Evolutionary conservation across 2,888 invertebrate species (phyloP), one percentile per base, ranked within the genome.

Genomic region (Cephonodes hylas): DNA sequence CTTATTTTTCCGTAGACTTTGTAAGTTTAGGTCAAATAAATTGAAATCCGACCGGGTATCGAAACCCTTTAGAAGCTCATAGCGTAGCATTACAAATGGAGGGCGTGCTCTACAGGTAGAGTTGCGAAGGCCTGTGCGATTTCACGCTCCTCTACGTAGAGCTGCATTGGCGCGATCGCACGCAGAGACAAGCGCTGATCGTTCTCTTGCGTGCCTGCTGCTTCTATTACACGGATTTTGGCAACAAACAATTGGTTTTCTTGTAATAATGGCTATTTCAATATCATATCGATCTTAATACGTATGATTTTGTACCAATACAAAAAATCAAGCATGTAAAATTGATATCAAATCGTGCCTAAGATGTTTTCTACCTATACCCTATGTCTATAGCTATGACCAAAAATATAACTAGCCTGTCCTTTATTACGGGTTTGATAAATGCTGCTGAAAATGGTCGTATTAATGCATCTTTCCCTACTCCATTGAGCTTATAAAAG

Each of bases 121-220:
- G 70, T 77, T 79, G 75, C 79, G 73, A 65, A 76, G 73, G 70
- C 72, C 74, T 65, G 67, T 69, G 70, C 72, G 74, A 81, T 81
- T 81, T 81, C 76, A 81, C 77, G 80, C 73, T 74, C 67, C 71
- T 72, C 69, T 75, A 72, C 76, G 67, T 58, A 68, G 65, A 69
- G 65, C 64, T 72, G 66, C 74, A 73, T 76, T 74, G 70, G 70
- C 60, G 62, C 72, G 74, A 78, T 78, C 73, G 72, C 62, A 67
- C 68, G 74, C 64, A 63, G 60, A 70, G 72, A 72, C 73, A 64
- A 69, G 27, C 66, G 61, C 68, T 67, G 69, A 77, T 77, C 70
- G 69, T 59, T 56, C 13, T 42, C 59, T 70, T 67, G 73, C 72
- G 67, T 73, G 68, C n/a, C n/a, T 59, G 53, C 45, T 60, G 58